Evolutionary conservation across 2,797 vertebrate species (phyloP), one percentile per base, ranked within the genome.

Genomic region (Enteromius mattozi): DNA sequence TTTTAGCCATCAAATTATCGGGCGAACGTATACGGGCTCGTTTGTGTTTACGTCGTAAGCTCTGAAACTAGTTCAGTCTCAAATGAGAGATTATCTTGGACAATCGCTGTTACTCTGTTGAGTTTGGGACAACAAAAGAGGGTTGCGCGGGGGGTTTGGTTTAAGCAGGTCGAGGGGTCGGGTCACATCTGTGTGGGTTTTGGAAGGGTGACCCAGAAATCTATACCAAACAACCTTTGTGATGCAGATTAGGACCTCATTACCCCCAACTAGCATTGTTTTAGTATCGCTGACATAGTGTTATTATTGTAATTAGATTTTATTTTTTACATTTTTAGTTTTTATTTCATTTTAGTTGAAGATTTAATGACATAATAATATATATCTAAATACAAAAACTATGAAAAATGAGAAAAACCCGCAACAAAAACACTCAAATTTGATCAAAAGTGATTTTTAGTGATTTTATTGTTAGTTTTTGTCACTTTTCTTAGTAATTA

Each of bases 91-190:
- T 90, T 84, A 88, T 85, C 85, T 87, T 59, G 13, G 80, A 69
- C 84, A 86, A 86, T 86, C 83, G 77, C 78, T 75, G 85, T 85
- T 82, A 82, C 86, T 59, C 86, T 83, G 82, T 75, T 27, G 82
- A 83, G 83, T 86, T 87, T 82, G 86, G 77, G 54, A 68, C 69
- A 86, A 89, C 87, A 88, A 89, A 87, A 88, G 88, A 80, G 80
- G 63, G 66, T 76, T 77, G 81, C 40, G 68, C 51, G n/a, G 86
- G 82, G 85, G 85, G 82, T 85, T 88, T 86, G 37, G 72, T 87
- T 85, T 89, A 87, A 85, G 82, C 85, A 33, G 80, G 77, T 33
- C 77, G 80, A 88, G 84, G 85, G 87, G 86, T 89, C 81, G 51
- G 71, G 77, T 75, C 80, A 69, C 85, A 85, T 89, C 85, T 87